These are phyloP conservation scores for Crotalus tigris DNA, from an alignment of 2,113 vertebrate species.

Conservation along the genomic window DNA sequence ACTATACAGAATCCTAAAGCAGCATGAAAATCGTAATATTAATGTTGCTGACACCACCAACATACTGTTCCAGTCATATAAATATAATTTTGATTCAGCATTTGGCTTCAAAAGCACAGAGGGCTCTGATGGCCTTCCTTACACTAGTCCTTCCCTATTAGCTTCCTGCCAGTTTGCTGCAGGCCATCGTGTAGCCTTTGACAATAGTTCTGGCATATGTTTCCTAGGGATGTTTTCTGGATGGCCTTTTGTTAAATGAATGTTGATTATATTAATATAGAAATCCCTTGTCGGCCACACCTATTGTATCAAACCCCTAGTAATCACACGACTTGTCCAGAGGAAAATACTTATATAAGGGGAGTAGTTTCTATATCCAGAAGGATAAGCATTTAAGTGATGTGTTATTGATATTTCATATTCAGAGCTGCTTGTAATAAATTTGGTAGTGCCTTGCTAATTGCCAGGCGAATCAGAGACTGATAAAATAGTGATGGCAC, in stretches of 20 bases:
- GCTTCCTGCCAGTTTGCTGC: slow-evolving; percentile 49
- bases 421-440: background rate
- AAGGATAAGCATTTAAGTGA: background rate
- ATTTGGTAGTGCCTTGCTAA: background rate
- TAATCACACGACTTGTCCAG: slow-evolving; percentile 42
- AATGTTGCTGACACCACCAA: slow-evolving; percentile 36
- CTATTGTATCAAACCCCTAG: slow-evolving; percentile 47
- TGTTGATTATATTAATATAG: slow-evolving; percentile 53
- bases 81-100: slow-evolving; percentile 49
- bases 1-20: slow-evolving; percentile 41
- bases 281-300: slow-evolving; percentile 45
- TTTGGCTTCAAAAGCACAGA: slow-evolving; percentile 19
- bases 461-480: background rate
- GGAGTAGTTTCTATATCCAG: background rate
- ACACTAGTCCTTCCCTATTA: slow-evolving; percentile 45
- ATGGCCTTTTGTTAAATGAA: slow-evolving; percentile 46
- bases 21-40: slow-evolving; percentile 48
- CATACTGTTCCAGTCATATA: background rate
- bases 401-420: background rate
- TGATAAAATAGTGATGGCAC: background rate
- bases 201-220: slow-evolving; percentile 61
- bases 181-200: slow-evolving; percentile 47
- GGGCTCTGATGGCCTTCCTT: slow-evolving; percentile 18
- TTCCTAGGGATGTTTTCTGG: slow-evolving; percentile 50
- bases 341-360: background rate